Evolutionary conservation across 2,113 vertebrate genomes (phyloP).

Genomic region (Paratilapia polleni): DNA sequence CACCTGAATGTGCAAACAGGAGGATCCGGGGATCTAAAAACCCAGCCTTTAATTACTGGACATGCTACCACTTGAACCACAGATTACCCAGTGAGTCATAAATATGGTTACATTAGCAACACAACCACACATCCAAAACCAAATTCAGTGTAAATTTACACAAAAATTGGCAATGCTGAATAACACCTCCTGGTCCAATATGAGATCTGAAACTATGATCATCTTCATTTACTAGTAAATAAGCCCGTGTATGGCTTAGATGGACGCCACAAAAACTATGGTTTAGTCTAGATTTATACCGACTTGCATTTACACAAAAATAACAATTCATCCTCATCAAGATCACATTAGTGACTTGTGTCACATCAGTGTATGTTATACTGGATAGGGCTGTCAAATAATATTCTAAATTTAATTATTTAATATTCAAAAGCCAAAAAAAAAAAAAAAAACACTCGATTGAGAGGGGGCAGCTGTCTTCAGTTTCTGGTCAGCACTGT

Average conservation of each 20-base stretch:
- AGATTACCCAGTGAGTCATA: neutral
- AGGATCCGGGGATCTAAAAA: neutral
- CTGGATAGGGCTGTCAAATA: neutral
- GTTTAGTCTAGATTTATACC: neutral
- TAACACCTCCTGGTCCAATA: neutral
- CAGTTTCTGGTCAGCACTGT: neutral
- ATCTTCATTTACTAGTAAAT: neutral
- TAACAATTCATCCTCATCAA: neutral
- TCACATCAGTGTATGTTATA: neutral
- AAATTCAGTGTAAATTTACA: neutral
- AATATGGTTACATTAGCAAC: fast-evolving
- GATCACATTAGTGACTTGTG: neutral
- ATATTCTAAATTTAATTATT: neutral
- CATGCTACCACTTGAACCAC: neutral
- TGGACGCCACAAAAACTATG: neutral
- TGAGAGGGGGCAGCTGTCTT: neutral
- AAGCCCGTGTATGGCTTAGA: fast-evolving
- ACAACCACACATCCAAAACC: neutral
- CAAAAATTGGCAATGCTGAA: neutral
- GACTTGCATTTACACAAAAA: neutral
- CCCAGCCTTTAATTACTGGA: neutral
- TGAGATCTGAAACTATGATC: neutral
- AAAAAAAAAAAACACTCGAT: neutral
- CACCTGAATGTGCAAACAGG: neutral
- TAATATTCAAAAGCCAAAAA: neutral